Conservation (phyloP, 2,113 vertebrate genomes). For the Eonycteris spelaea region DNA sequence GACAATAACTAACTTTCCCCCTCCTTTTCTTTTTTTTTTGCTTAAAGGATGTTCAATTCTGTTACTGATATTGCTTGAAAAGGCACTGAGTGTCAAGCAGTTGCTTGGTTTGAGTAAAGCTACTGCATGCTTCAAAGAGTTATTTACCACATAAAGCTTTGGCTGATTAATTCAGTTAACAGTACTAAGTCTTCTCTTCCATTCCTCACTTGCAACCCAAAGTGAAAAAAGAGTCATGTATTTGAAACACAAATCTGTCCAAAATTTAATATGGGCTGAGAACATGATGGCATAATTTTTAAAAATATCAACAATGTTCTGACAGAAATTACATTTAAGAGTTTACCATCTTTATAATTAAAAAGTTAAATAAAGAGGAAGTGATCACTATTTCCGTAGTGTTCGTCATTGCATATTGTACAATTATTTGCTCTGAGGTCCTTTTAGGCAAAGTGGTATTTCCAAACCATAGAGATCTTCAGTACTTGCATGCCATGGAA, state of each 20-base stretch:
- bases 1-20: background rate
- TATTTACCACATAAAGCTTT: slow-evolving; percentile 27
- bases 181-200: background rate
- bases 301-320: background rate
- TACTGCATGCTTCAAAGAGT: background rate
- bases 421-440: background rate
- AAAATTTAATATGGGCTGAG: slow-evolving; percentile 30
- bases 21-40: background rate
- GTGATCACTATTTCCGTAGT: background rate
- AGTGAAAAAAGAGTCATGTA: slow-evolving; percentile 17
- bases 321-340: slow-evolving; percentile 28
- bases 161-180: slow-evolving; percentile 41
- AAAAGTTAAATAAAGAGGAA: slow-evolving; percentile 34
- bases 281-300: background rate
- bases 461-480: slow-evolving; percentile 25
- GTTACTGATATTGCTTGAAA: background rate
- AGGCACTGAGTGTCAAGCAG: background rate
- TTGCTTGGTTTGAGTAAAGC: slow-evolving; percentile 25
- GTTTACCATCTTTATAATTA: slow-evolving; percentile 20
- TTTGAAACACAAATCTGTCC: slow-evolving; percentile 36
- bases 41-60: background rate
- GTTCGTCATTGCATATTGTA: background rate
- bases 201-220: background rate
- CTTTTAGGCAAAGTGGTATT: slow-evolving; percentile 30
- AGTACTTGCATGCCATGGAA: slow-evolving; percentile 31